Conservation (phyloP, 2,797 vertebrate genomes). For the Iguana delicatissima region DNA sequence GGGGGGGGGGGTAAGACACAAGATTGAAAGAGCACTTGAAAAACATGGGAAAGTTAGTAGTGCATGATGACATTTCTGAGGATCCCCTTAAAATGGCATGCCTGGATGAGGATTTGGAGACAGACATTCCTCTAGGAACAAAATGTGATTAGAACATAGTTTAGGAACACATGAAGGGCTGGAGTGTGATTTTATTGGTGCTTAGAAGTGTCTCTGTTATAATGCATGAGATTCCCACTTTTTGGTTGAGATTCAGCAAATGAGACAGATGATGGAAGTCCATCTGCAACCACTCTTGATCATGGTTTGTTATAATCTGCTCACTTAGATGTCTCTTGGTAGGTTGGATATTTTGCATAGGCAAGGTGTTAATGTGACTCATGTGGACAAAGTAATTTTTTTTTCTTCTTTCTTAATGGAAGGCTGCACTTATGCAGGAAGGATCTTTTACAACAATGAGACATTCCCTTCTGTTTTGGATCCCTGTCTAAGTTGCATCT, state of each 20-base stretch:
- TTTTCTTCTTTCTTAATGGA: constrained; percentile 12
- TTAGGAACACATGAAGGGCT: not conserved
- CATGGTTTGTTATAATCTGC: not conserved
- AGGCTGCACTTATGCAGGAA: constrained; percentile 84
- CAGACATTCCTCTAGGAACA: not conserved
- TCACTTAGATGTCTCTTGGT: not conserved
- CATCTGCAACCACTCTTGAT: not conserved
- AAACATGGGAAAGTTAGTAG: not conserved
- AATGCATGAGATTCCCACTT: not conserved
- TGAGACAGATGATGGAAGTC: not conserved
- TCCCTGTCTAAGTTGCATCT: constrained; percentile 85
- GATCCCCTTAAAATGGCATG: not conserved
- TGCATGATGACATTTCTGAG: not conserved
- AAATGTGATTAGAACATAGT: not conserved
- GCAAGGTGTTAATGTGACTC: not conserved
- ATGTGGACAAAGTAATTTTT: not conserved
- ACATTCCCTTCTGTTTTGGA: constrained; percentile 81
- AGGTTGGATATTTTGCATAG: not conserved
- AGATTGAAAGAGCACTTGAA: not conserved
- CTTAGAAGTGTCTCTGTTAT: not conserved
- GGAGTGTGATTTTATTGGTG: not conserved
- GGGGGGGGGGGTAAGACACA: not conserved
- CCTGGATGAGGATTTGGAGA: not conserved
- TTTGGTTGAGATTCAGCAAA: not conserved
- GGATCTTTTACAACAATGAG: constrained; percentile 82